Evolutionary conservation across 2,888 invertebrate genomes (phyloP).

Genomic region (Xylota segnis): DNA sequence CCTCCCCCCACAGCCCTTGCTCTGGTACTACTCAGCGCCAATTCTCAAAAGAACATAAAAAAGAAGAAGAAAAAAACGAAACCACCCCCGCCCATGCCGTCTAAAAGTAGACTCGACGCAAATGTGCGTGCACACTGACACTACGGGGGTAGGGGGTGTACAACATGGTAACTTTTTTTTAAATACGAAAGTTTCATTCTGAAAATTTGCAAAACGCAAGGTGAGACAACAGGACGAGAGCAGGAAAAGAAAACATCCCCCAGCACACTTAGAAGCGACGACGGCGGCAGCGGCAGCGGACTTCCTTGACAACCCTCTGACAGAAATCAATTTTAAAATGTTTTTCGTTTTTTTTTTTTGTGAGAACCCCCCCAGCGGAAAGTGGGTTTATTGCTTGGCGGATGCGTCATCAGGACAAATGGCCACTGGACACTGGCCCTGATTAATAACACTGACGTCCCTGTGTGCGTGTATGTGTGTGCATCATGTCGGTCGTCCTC

Average conservation of each 20-base stretch:
- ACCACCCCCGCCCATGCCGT: background rate
- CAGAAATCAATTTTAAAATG: constrained; percentile 63
- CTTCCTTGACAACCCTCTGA: constrained; percentile 50
- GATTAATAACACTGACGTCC: constrained; percentile 21
- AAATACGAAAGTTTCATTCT: constrained; percentile 27
- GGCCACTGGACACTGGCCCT: constrained; percentile 38
- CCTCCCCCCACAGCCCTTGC: background rate
- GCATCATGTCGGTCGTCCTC: background rate
- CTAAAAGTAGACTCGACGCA: constrained; percentile 13
- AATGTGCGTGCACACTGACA: constrained; percentile 35
- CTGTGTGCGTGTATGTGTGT: constrained; percentile 9
- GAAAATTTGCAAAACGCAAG: constrained; percentile 12
- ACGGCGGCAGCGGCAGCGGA: too few relatives aligned
- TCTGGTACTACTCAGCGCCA: background rate
- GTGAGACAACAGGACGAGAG: background rate
- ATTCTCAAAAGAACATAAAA: constrained; percentile 1
- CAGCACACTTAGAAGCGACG: background rate
- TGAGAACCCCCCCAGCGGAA: background rate
- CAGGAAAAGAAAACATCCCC: background rate
- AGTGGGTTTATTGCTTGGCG: constrained; percentile 13
- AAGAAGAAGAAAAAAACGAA: background rate
- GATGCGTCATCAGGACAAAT: constrained; percentile 9
- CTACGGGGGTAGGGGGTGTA: background rate
- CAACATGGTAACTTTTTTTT: constrained; percentile 24
- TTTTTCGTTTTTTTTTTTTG: constrained; percentile 14